A percentile compares a stretch with the other conserved stretches of the same genome.
phyloP scores from a whole-genome alignment of 2,888 invertebrate species.

The Falcaria lacertinaria region DNA sequence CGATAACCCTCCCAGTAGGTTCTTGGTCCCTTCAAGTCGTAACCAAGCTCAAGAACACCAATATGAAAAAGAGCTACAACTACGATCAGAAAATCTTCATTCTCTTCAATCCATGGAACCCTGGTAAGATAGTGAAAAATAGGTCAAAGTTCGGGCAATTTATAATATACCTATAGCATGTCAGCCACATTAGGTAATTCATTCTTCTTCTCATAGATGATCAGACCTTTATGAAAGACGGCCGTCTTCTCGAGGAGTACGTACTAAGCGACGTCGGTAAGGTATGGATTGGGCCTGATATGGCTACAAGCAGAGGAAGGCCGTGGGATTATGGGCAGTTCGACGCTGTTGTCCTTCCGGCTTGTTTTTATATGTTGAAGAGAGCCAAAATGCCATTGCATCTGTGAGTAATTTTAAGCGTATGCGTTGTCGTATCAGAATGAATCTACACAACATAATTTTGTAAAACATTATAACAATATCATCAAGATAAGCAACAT shows the following conservation, averaged over 20 bases:
- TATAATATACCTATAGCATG: too few species aligned
- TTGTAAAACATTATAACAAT: too few species aligned
- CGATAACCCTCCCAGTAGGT: constrained; percentile 83
- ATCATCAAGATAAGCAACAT: not conserved
- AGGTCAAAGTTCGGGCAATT: too few species aligned
- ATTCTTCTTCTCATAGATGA: constrained; percentile 82
- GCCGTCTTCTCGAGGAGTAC: constrained; percentile 85
- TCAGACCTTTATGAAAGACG: constrained; percentile 86
- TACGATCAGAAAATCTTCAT: constrained; percentile 85
- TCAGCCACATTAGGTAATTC: too few species aligned
- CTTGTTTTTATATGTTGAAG: constrained; percentile 85
- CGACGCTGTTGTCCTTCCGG: constrained; percentile 84
- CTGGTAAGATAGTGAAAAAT: constrained; percentile 73
- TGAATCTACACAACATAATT: too few species aligned
- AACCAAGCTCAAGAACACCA: constrained; percentile 67
- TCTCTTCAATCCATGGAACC: constrained; percentile 91
- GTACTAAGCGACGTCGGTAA: constrained; percentile 90
- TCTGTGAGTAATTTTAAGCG: constrained; percentile 63
- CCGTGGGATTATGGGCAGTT: constrained; percentile 93
- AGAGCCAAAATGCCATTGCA: constrained; percentile 80
- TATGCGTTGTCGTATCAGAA: too few species aligned
- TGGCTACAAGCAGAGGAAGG: constrained; percentile 85
- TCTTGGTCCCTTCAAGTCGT: constrained; percentile 83
- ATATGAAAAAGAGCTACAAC: constrained; percentile 67
- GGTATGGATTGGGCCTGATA: constrained; percentile 87